A percentile compares a stretch with the other conserved stretches of the same genome.
Conservation (phyloP, 2,113 vertebrate genomes). For the Sprattus sprattus region DNA sequence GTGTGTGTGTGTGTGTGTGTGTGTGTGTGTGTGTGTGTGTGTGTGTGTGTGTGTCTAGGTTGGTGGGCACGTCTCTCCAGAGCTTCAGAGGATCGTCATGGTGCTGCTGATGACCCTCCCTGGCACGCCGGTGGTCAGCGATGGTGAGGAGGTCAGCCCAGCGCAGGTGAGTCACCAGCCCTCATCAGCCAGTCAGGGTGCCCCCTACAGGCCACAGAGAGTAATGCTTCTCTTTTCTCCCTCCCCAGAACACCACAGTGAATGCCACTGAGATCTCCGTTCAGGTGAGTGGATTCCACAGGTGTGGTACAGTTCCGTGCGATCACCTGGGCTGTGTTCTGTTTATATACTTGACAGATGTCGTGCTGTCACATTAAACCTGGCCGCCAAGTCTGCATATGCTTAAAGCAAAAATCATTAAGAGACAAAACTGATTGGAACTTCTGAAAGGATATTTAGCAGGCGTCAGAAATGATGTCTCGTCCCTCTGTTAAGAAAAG, state of each 20-base stretch:
- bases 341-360: neutral
- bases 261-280: neutral
- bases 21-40: neutral
- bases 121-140: conserved; percentile 66
- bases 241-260: conserved; percentile 3
- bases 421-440: too few relatives aligned
- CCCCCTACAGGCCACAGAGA: neutral
- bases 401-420: too few relatives aligned
- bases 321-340: neutral
- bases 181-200: neutral
- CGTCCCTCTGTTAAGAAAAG: too few relatives aligned
- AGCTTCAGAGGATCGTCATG: conserved; percentile 62
- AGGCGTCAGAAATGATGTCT: too few relatives aligned
- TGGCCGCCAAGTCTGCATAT: too few relatives aligned
- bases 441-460: too few relatives aligned
- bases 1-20: neutral
- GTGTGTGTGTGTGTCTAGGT: conserved; percentile 51
- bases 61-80: conserved; percentile 48
- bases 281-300: neutral
- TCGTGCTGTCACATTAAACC: neutral
- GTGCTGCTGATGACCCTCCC: conserved; percentile 74
- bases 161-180: conserved; percentile 45
- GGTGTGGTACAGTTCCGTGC: neutral
- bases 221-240: neutral
- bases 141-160: conserved; percentile 57